Base-by-base conservation (phyloP, 2,888 invertebrate species). In the Drosophila acutilabella region DNA sequence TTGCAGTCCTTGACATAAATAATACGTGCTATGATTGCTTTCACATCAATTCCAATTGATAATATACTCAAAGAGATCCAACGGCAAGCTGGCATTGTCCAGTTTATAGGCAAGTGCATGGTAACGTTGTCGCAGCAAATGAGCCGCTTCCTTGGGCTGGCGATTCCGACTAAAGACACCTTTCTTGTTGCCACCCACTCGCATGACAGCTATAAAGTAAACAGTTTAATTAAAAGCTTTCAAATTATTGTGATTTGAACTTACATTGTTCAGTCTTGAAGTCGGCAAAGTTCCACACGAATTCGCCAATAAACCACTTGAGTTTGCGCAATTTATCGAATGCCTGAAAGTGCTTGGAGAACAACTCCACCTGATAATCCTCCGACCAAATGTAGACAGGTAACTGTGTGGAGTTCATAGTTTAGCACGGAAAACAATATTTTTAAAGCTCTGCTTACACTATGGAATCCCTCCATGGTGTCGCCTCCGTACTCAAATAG, bases 211-310 rank as follows among this genome's bases (percentile, higher is more conserved):
- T 97, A 90, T 4, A 92, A 38, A n/a, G 92, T 33, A 38, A 3
- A 23, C 14, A 3, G 26, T 10, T 41, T 13, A 1, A 14, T 6
- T 18, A 14, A 0, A 6, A 33, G n/a, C 11, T 6, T 30, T 3
- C 13, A 8, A 20, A 23, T 30, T 16, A 1, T 6, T 36, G 1
- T 13, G 8, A 30, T 11, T 11, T 20, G 2, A 42, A 89, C 93
- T 92, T 91, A 97, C 97, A 94, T 93, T 98, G 97, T 59, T 95
- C 96, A 4, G 99, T 99, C 93, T 98, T 97, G 91, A 99, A 99
- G 92, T 99, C 99, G 0, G 99, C 99, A 92, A 99, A 99, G 92
- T 99, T 99, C 99, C 99, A 99, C 51, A 99, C 96, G 94, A 99
- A 98, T 93, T 99, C 99, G 0, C 99, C 99, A 36, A 97, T 95